Evolutionary conservation across 2,888 invertebrate genomes (phyloP), one percentile per base, ranked within the genome.

Genomic region (Amiota mariae): DNA sequence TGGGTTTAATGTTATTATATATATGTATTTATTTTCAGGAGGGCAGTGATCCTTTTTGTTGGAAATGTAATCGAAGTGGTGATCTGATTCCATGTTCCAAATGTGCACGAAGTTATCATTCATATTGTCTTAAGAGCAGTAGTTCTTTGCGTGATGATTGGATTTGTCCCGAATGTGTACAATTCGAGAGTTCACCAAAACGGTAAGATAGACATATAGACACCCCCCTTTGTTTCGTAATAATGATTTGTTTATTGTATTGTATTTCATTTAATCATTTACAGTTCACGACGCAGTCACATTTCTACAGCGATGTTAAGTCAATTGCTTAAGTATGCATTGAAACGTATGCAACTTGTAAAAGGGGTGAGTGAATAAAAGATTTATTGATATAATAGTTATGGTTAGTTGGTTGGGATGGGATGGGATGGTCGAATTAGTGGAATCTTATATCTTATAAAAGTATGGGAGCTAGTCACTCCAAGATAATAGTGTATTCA

Each of bases 101-200:
- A 20, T 98, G 98, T 88, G 95, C 96, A 2, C 92, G 98, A 46
- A 93, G 95, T 0, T 98, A 93, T 91, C 98, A 98, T 90, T 91
- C 91, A 13, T 94, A 93, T 87, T 98, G 98, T 90, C 92, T 95
- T 74, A 91, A 91, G 74, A 90, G 91, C 1, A 87, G 18, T 4
- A 11, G 9, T 20, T 59, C 91, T 9, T 87, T 90, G 2, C 87
- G 88, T 54, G 88, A 91, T 73, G 91, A 91, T 82, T 97, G 97
- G 96, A 93, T 95, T 68, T 98, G 98, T 87, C 95, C 95, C 0
- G 98, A 98, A 89, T 98, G 98, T 88, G 91, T 94, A 77, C 89
- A 91, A 9, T 92, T 95, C 70, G 90, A 95, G 77, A 84, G 79
- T 76, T 82, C 82, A 3, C 82, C 85, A 46, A 89, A 88, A 77